These are phyloP conservation scores for Prionace glauca DNA, from an alignment of 2,797 vertebrate species.

Conservation along the genomic window DNA sequence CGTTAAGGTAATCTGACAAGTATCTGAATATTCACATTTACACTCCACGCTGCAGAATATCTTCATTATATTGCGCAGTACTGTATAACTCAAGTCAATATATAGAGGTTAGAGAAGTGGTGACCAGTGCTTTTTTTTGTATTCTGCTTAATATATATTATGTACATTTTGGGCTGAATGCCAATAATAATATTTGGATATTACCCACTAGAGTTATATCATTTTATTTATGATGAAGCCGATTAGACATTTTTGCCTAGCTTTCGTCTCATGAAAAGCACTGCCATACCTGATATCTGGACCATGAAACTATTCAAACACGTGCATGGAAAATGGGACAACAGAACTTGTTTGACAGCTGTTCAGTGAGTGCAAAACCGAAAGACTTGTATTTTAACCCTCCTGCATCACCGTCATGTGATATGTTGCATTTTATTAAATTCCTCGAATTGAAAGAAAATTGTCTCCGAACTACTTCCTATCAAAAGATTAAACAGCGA, in stretches of 20 bases:
- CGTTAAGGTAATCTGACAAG: background rate
- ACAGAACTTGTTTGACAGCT: background rate
- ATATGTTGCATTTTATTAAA: background rate
- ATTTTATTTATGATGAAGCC: background rate
- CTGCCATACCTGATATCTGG: background rate
- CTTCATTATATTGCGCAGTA: background rate
- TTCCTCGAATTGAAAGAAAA: background rate
- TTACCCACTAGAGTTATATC: background rate
- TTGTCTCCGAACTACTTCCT: background rate
- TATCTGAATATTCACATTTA: background rate
- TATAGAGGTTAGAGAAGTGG: background rate
- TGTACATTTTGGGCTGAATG: background rate
- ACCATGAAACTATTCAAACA: background rate
- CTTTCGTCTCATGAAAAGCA: background rate
- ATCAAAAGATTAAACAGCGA: background rate
- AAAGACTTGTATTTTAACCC: background rate
- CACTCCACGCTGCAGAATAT: background rate
- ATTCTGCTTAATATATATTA: background rate
- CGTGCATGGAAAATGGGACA: background rate
- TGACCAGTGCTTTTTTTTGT: background rate
- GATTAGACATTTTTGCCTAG: background rate
- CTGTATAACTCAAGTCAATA: background rate
- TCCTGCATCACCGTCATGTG: too few relatives aligned
- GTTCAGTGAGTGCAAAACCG: background rate
- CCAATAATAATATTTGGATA: background rate